phyloP scores from a whole-genome alignment of 1,140 invertebrate species.

The Atta texana region DNA sequence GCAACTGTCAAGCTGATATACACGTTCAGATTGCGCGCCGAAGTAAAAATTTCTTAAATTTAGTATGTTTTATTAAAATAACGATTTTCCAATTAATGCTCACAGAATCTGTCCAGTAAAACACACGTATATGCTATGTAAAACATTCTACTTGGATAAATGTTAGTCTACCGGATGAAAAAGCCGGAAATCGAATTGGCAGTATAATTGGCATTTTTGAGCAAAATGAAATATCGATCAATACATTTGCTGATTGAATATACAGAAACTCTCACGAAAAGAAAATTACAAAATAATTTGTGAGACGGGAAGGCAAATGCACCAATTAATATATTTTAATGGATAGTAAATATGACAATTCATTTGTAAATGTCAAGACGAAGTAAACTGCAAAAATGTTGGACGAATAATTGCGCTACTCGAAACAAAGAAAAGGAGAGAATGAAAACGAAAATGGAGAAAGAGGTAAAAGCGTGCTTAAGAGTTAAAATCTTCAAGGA shows the following conservation, averaged over 20 bases:
- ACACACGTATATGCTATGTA: not conserved
- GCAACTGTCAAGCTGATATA: constrained; percentile 29
- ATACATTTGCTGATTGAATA: constrained; percentile 62
- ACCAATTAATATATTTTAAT: constrained; percentile 48
- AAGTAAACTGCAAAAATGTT: constrained; percentile 4
- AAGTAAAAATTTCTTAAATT: constrained; percentile 32
- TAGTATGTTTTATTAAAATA: not conserved
- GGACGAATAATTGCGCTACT: constrained; percentile 18
- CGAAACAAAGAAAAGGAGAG: constrained; percentile 5
- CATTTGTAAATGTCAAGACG: constrained; percentile 24
- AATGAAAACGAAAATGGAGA: constrained; percentile 26
- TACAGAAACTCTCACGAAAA: not conserved
- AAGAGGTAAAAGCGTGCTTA: constrained; percentile 26
- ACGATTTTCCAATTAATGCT: not conserved
- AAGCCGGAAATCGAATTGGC: constrained; percentile 46
- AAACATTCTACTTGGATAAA: constrained; percentile 35
- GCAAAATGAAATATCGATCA: constrained; percentile 60
- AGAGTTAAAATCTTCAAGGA: constrained; percentile 48
- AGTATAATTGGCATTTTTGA: constrained; percentile 42
- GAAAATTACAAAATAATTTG: constrained; percentile 12
- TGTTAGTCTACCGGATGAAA: constrained; percentile 42
- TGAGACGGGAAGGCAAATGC: not conserved
- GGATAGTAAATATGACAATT: constrained; percentile 16
- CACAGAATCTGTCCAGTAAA: not conserved
- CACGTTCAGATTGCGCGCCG: not conserved